These are phyloP conservation scores for Tetragnatha versicolor DNA, from an alignment of 1,140 invertebrate species.

Conservation along the genomic window DNA sequence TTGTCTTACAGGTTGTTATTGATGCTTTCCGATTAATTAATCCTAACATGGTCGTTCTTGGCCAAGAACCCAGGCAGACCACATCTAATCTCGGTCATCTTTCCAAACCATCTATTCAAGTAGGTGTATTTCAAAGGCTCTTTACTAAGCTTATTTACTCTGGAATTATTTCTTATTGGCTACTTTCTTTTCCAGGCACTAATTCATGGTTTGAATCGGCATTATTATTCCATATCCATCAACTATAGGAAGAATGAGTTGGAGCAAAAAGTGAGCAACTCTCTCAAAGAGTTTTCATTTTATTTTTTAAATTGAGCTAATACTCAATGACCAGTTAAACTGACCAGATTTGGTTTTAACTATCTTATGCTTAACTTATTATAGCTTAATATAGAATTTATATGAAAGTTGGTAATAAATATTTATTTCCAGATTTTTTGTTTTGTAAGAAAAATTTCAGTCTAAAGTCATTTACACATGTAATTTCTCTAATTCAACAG, in stretches of 20 bases:
- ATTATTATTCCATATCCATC: slow-evolving; percentile 99
- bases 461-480: too few species aligned
- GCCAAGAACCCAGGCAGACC: slow-evolving; percentile 98
- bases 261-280: slow-evolving; percentile 79
- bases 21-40: slow-evolving; percentile 97
- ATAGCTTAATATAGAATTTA: too few species aligned
- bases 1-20: slow-evolving; percentile 80
- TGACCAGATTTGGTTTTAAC: too few species aligned
- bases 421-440: too few species aligned
- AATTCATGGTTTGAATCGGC: slow-evolving; percentile 97
- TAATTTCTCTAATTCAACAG: too few species aligned
- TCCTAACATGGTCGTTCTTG: slow-evolving; percentile 98
- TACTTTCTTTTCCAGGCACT: slow-evolving; percentile 76
- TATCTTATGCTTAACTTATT: too few species aligned
- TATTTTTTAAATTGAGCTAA: too few species aligned
- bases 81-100: slow-evolving; percentile 98
- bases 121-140: slow-evolving; percentile 55
- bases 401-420: too few species aligned
- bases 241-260: slow-evolving; percentile 99
- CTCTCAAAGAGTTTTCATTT: too few species aligned
- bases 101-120: slow-evolving; percentile 97
- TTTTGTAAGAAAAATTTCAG: too few species aligned
- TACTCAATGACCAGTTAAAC: too few species aligned
- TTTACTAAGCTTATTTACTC: not conserved
- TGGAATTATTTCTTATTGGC: not conserved